These are phyloP conservation scores for Eurytoma californica DNA, from an alignment of 2,888 invertebrate species.

Conservation along the genomic window DNA sequence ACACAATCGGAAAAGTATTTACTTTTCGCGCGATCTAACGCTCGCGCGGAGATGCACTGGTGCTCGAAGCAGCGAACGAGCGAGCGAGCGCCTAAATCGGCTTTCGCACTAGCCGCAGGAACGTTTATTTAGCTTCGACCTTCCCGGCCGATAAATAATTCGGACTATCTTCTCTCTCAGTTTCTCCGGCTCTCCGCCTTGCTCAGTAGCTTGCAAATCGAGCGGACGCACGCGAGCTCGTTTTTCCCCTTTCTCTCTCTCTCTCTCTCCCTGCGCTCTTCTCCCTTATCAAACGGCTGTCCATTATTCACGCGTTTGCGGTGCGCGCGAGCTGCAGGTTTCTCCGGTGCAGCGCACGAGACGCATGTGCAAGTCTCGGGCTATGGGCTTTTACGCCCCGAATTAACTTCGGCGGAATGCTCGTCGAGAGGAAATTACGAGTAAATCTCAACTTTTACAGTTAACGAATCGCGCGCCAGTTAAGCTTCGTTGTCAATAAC, in stretches of 20 bases:
- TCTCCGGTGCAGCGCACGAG: not conserved
- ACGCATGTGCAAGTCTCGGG: too few relatives aligned
- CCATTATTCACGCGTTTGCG: slow-evolving; percentile 74
- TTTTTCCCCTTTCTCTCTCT: slow-evolving; percentile 61
- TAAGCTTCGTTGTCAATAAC: too few relatives aligned
- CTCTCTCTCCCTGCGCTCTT: slow-evolving; percentile 70
- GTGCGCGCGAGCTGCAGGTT: not conserved
- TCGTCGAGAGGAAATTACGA: too few relatives aligned
- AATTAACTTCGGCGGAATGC: too few relatives aligned
- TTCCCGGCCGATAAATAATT: slow-evolving; percentile 70
- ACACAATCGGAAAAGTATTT: slow-evolving; percentile 33
- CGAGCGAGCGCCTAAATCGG: slow-evolving; percentile 63
- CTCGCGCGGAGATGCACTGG: not conserved
- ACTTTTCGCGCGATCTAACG: slow-evolving; percentile 23
- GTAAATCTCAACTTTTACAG: too few relatives aligned
- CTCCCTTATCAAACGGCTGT: slow-evolving; percentile 71
- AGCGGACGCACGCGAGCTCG: slow-evolving; percentile 71
- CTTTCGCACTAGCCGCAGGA: slow-evolving; percentile 61
- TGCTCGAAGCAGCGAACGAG: not conserved
- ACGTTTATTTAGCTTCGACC: slow-evolving; percentile 71
- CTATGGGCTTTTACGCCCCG: too few relatives aligned
- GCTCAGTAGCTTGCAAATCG: too few relatives aligned
- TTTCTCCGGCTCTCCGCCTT: too few relatives aligned
- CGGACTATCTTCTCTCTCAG: slow-evolving; percentile 42
- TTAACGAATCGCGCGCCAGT: too few relatives aligned